phyloP scores from a whole-genome alignment of 2,113 vertebrate species.

The Taxidea taxus region DNA sequence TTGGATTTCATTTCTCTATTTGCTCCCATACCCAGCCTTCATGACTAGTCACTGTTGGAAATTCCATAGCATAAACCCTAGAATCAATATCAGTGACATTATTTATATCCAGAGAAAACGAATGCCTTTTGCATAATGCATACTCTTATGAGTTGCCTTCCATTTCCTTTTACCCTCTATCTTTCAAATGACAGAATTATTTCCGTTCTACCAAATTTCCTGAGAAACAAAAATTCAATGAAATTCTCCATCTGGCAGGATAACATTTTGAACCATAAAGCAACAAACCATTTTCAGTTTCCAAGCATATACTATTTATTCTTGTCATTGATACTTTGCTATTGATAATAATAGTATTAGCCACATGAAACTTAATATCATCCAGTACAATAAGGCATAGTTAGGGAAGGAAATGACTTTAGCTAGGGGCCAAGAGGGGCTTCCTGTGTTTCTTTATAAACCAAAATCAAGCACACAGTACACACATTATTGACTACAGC shows the following conservation, averaged over 20 bases:
- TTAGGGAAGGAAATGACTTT: slow-evolving; percentile 49
- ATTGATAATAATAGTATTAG: slow-evolving; percentile 46
- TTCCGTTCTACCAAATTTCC: slow-evolving; percentile 19
- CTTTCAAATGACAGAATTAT: not conserved
- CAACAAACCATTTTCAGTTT: slow-evolving; percentile 28
- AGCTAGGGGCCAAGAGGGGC: not conserved
- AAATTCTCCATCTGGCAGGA: slow-evolving; percentile 43
- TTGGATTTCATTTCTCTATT: not conserved
- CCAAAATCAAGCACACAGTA: not conserved
- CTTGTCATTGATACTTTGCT: slow-evolving; percentile 40
- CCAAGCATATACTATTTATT: slow-evolving; percentile 16
- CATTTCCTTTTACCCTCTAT: slow-evolving; percentile 5
- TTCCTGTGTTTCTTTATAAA: slow-evolving; percentile 50
- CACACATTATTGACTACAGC: not conserved
- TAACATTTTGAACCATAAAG: slow-evolving; percentile 58
- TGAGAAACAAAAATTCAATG: slow-evolving; percentile 41
- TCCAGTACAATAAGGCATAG: not conserved
- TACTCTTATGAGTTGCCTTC: not conserved
- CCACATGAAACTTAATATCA: slow-evolving; percentile 57
- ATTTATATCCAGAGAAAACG: slow-evolving; percentile 1
- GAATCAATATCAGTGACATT: not conserved
- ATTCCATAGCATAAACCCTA: not conserved
- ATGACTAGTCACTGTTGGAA: not conserved
- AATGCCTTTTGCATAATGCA: not conserved
- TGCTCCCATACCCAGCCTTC: not conserved